Conservation (phyloP, 2,797 vertebrate genomes). For the Xyrichtys novacula region DNA sequence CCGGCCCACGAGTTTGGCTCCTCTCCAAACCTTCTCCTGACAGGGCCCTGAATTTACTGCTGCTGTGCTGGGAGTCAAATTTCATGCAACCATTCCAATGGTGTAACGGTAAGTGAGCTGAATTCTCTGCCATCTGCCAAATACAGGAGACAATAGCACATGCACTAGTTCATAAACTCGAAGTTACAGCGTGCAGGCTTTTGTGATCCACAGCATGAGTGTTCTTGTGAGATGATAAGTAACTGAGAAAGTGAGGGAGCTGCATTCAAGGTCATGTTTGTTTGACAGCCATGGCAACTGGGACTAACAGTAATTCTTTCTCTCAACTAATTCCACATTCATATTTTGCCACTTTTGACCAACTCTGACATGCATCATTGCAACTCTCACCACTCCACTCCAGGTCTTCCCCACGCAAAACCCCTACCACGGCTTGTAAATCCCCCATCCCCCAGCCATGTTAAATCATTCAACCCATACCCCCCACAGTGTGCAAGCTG, state of each 20-base stretch:
- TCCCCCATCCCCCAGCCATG: slow-evolving; percentile 57
- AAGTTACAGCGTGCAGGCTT: slow-evolving; percentile 22
- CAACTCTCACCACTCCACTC: slow-evolving; percentile 23
- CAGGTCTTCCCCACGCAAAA: slow-evolving; percentile 39
- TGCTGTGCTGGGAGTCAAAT: slow-evolving; percentile 79
- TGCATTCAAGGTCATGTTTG: slow-evolving; percentile 55
- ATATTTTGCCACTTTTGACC: slow-evolving; percentile 13
- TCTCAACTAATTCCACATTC: not conserved
- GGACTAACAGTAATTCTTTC: not conserved
- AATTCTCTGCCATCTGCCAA: slow-evolving; percentile 57
- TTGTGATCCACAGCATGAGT: slow-evolving; percentile 24
- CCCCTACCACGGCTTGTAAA: slow-evolving; percentile 27
- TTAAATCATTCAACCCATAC: slow-evolving; percentile 59
- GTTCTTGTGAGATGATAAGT: slow-evolving; percentile 18
- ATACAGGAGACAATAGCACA: slow-evolving; percentile 43
- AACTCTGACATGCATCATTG: slow-evolving; percentile 10
- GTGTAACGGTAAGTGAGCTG: slow-evolving; percentile 87
- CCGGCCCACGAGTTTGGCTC: slow-evolving; percentile 62
- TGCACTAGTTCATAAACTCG: slow-evolving; percentile 40
- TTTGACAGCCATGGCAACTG: slow-evolving; percentile 17
- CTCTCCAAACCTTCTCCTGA: slow-evolving; percentile 68
- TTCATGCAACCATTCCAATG: slow-evolving; percentile 90
- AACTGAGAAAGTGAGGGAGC: slow-evolving; percentile 19
- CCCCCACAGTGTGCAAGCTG: slow-evolving; percentile 76
- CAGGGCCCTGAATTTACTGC: slow-evolving; percentile 77